Evolutionary conservation across 2,797 vertebrate genomes (phyloP), one percentile per base, ranked within the genome.

Genomic region (Neosalanx taihuensis): DNA sequence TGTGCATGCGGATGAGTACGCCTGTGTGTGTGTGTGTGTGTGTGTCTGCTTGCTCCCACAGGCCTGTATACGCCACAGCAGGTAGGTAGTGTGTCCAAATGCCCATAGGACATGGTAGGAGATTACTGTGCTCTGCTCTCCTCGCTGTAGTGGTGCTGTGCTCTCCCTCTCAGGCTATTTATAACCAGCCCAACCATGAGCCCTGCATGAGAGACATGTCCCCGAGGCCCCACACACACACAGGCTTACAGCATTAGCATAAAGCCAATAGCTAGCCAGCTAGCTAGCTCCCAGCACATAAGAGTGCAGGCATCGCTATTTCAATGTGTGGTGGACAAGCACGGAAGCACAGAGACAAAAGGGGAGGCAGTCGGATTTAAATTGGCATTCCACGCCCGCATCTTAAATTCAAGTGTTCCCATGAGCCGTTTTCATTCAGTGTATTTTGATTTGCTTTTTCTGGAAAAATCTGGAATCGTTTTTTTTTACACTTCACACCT

Each of bases 151-250:
- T 85, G 82, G 72, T 76, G 83, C 78, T 81, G 77, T 71, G 79
- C 88, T 90, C 85, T 89, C 88, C 85, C 82, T 85, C 72, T 58
- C 60, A 83, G 84, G 86, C 89, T 92, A 91, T 92, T 92, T 93
- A 92, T 92, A 91, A 90, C 90, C 86, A 79, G 76, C 84, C 85
- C 75, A 88, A 88, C 88, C 84, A 84, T 86, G 89, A 92, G 88
- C 82, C 80, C 75, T 72, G 81, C 86, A 85, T 73, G 81, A 86
- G 88, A 90, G 87, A 84, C 81, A 67, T 69, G 80, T 89, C 91
- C 88, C 88, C 76, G 76, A 86, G 90, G 81, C 81, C 72, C 35
- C 26, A 5, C 67, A 30, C 70, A 59, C 49, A 78, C 70, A 79
- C 85, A 89, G 80, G 84, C 85, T 86, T 84, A 88, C 80, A 80